These are phyloP conservation scores for Keiferia lycopersicella DNA, from an alignment of 2,888 invertebrate species.

Conservation along the genomic window DNA sequence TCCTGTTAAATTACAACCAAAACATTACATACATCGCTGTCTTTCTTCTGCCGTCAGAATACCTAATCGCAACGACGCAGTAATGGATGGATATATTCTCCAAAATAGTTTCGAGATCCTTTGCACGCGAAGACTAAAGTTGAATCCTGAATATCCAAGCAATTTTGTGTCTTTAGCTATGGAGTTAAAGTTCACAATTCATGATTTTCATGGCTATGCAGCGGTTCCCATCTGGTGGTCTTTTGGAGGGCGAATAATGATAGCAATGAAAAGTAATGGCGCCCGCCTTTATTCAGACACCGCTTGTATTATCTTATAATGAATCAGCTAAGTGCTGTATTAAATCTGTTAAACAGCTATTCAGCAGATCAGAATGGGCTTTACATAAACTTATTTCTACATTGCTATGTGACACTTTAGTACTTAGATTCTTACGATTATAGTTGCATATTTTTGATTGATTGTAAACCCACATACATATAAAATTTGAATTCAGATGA, in stretches of 20 bases:
- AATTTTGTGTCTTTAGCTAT: not conserved
- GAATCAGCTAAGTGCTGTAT: conserved; percentile 21
- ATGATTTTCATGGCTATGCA: not conserved
- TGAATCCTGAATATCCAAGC: not conserved
- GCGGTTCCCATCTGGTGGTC: not conserved
- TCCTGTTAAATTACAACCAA: not conserved
- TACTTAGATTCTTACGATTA: not conserved
- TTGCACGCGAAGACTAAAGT: not conserved
- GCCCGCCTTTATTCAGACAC: conserved; percentile 13
- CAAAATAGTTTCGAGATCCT: not conserved
- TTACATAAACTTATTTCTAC: not conserved
- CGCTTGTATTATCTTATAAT: conserved; percentile 14
- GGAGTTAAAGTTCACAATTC: not conserved
- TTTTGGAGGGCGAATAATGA: conserved; percentile 20
- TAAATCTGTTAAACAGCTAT: conserved; percentile 16
- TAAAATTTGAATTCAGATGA: too few relatives aligned
- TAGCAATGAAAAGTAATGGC: conserved; percentile 20
- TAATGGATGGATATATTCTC: not conserved
- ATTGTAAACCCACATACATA: too few relatives aligned
- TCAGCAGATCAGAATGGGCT: not conserved
- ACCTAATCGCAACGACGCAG: not conserved
- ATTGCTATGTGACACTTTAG: not conserved
- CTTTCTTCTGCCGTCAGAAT: not conserved
- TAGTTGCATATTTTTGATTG: not conserved
- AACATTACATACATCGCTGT: not conserved